A percentile compares a stretch with the other conserved stretches of the same genome.
These are phyloP conservation scores for Drosophila nigromelanica DNA, from an alignment of 1,140 invertebrate species.

Conservation along the genomic window DNA sequence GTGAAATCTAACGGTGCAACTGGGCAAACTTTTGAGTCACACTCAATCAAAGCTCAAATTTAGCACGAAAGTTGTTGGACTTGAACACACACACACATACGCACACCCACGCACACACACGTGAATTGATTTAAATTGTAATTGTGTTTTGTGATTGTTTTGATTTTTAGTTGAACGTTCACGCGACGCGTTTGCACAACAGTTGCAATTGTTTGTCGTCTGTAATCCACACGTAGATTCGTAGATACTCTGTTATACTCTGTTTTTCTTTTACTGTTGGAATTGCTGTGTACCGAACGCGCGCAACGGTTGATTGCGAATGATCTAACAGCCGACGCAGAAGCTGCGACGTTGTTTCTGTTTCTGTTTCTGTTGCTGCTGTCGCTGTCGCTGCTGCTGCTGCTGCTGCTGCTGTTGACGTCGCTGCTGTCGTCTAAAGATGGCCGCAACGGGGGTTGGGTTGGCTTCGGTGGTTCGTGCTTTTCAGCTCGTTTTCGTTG, in stretches of 20 bases:
- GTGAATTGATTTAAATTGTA: slow-evolving; percentile 30
- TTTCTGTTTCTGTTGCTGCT: slow-evolving; percentile 26
- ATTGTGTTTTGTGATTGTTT: slow-evolving; percentile 14
- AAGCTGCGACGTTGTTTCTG: slow-evolving; percentile 60
- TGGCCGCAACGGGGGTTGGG: slow-evolving; percentile 54
- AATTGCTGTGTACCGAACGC: slow-evolving; percentile 63
- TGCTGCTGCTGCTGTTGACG: slow-evolving; percentile 24
- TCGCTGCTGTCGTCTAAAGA: slow-evolving; percentile 43
- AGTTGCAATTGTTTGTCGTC: slow-evolving; percentile 23
- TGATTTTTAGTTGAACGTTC: slow-evolving; percentile 7
- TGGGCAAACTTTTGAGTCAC: slow-evolving; percentile 45
- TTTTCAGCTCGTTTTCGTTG: background rate
- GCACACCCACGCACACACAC: slow-evolving; percentile 1
- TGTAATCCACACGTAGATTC: slow-evolving; percentile 29
- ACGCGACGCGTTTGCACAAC: slow-evolving; percentile 19
- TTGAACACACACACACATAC: slow-evolving; percentile 13
- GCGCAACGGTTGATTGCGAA: slow-evolving; percentile 71
- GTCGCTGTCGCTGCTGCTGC: slow-evolving; percentile 12
- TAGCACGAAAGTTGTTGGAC: slow-evolving; percentile 39
- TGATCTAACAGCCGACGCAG: slow-evolving; percentile 68
- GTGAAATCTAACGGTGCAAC: slow-evolving; percentile 21
- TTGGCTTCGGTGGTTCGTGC: slow-evolving; percentile 24
- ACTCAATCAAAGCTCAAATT: slow-evolving; percentile 52
- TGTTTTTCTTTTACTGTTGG: background rate
- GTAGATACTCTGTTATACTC: slow-evolving; percentile 11